Conservation (phyloP, 2,113 vertebrate species). For the Pandion haliaetus region DNA sequence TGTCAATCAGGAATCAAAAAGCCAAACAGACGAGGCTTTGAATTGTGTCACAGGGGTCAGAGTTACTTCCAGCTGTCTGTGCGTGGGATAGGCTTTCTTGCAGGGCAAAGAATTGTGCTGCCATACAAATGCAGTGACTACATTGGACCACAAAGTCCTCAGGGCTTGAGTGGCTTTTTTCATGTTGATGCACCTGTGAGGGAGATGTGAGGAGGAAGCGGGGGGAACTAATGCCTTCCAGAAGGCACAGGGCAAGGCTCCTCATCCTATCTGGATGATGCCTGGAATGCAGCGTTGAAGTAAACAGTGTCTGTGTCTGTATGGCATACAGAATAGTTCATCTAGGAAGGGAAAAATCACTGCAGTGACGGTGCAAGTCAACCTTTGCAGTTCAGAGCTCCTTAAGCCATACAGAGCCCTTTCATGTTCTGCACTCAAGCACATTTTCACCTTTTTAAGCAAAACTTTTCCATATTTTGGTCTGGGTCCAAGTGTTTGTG, state of each 20-base stretch:
- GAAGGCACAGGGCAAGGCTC: background rate
- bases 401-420: background rate
- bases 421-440: background rate
- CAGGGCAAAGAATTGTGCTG: conserved; percentile 69
- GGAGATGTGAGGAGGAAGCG: background rate
- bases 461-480: background rate
- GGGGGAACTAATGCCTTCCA: conserved; percentile 51
- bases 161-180: conserved; percentile 44
- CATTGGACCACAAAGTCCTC: conserved; percentile 45
- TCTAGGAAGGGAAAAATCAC: background rate
- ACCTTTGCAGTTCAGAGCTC: background rate
- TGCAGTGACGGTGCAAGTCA: background rate
- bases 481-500: background rate
- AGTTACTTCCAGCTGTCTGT: conserved; percentile 79
- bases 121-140: conserved; percentile 64
- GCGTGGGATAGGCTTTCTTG: conserved; percentile 70
- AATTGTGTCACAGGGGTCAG: conserved; percentile 78
- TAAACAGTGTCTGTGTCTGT: background rate
- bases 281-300: background rate
- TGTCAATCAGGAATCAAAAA: conserved; percentile 88
- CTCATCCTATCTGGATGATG: background rate
- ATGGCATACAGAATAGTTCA: background rate
- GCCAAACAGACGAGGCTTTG: conserved; percentile 82
- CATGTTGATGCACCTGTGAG: conserved; percentile 73
- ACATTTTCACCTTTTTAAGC: background rate